Base-by-base conservation (phyloP, 2,888 invertebrate genomes). In the Harpagoxenus sublaevis region DNA sequence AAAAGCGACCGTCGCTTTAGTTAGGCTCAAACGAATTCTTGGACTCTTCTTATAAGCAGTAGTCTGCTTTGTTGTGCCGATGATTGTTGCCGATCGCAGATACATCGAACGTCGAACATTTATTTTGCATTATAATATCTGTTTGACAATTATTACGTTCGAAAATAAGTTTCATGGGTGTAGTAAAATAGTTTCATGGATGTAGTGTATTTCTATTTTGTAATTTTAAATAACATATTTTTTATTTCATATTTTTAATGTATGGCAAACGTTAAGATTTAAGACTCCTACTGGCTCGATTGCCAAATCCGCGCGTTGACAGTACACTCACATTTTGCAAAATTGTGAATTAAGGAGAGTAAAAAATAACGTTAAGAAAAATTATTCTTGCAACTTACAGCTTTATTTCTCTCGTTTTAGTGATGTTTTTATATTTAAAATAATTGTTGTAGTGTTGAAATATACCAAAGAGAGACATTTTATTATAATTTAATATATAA, bases 11-110 rank as follows among this genome's bases (percentile, higher is more conserved):
- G 86, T 86, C 90, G 92, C 93, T 93, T 93, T 94, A 94, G 92
- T 93, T 94, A 94, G 94, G 91, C 93, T 83, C 91, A 91, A 92
- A 92, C 91, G 92, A 86, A 94, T 93, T 93, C 93, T 89, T 91
- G 88, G 87, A 90, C 91, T 92, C 91, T 92, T 90, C 87, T 90
- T 87, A 84, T 23, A 79, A 87, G 85, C 86, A 82, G 62, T 74
- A 68, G 57, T 75, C 48, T 73, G 77, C 77, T 85, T 88, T 68
- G 28, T 68, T 65, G 70, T 78, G 28, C 35, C 68, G 23, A 45
- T 18, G 31, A 5, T 57, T 9, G 9, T 71, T 60, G 70, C 23
- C 71, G 71, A 60, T 71, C 5, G 60, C 45, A 48, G 28, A 60
- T 60, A 48, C 8, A 39, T 71, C 10, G 60, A 9, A 39, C 23